Percentiles rank a stretch among this genome's conserved stretches.
Conservation (phyloP, 2,797 vertebrate species). For the Allobates femoralis region DNA sequence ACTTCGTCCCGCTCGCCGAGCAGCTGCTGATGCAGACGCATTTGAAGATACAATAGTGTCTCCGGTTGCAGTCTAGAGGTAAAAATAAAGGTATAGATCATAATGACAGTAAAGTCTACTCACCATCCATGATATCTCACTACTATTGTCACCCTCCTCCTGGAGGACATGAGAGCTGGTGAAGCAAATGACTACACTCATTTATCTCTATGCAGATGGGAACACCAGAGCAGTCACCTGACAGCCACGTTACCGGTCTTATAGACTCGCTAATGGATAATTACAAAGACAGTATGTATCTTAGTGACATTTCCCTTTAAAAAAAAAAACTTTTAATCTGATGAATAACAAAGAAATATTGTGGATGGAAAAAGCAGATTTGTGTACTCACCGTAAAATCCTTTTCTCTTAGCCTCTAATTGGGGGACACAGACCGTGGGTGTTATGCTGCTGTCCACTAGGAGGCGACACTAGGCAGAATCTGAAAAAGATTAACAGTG, state of each 20-base stretch:
- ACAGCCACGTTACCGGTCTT: not conserved
- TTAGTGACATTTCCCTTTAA: too few relatives aligned
- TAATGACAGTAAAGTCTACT: not conserved
- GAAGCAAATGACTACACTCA: not conserved
- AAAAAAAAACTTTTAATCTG: too few relatives aligned
- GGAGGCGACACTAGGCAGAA: too few relatives aligned
- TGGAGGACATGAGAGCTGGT: not conserved
- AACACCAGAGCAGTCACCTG: not conserved
- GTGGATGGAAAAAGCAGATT: too few relatives aligned
- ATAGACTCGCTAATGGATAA: not conserved
- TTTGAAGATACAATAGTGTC: constrained; percentile 95
- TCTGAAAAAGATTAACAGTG: too few relatives aligned
- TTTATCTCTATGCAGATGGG: not conserved
- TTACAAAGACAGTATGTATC: not conserved
- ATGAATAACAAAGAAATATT: too few relatives aligned
- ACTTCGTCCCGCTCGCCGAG: constrained; percentile 73
- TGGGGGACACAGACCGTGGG: too few relatives aligned
- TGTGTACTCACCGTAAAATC: too few relatives aligned
- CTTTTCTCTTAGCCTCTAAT: too few relatives aligned
- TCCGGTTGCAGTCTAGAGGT: constrained; percentile 88
- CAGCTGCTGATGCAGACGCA: constrained; percentile 84
- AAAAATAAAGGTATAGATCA: not conserved
- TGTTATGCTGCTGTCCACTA: too few relatives aligned
- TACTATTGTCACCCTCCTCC: not conserved
- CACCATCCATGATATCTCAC: not conserved